Percentiles rank a stretch among this genome's conserved stretches.
Conservation (phyloP, 2,888 invertebrate genomes). For the Caprella mutica region DNA sequence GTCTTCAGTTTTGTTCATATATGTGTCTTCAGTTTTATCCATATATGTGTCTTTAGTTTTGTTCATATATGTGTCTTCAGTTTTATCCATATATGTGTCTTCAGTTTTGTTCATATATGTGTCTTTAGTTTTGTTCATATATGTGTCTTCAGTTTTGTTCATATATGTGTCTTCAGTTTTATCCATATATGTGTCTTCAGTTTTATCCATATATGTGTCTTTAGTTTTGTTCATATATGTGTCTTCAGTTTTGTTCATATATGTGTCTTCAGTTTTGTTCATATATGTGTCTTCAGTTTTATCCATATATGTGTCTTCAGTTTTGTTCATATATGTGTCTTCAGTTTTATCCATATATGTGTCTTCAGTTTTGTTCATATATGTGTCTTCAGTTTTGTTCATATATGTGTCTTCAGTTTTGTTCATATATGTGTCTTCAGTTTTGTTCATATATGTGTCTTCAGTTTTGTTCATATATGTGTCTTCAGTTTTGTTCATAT, state of each 20-base stretch:
- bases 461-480: background rate
- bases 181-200: background rate
- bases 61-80: background rate
- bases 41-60: background rate
- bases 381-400: slow-evolving; percentile 1
- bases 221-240: background rate
- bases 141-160: background rate
- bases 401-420: slow-evolving; percentile 4
- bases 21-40: background rate
- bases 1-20: background rate
- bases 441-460: slow-evolving; percentile 9
- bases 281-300: background rate
- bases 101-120: background rate
- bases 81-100: background rate
- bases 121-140: background rate
- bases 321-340: slow-evolving; percentile 9
- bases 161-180: background rate
- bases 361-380: slow-evolving; percentile 6
- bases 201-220: background rate
- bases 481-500: background rate
- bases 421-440: slow-evolving; percentile 1
- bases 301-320: slow-evolving; percentile 7
- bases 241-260: background rate
- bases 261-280: background rate
- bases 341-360: slow-evolving; percentile 1